Base-by-base conservation (phyloP, 1,140 invertebrate genomes). In the Eurosta solidaginis region DNA sequence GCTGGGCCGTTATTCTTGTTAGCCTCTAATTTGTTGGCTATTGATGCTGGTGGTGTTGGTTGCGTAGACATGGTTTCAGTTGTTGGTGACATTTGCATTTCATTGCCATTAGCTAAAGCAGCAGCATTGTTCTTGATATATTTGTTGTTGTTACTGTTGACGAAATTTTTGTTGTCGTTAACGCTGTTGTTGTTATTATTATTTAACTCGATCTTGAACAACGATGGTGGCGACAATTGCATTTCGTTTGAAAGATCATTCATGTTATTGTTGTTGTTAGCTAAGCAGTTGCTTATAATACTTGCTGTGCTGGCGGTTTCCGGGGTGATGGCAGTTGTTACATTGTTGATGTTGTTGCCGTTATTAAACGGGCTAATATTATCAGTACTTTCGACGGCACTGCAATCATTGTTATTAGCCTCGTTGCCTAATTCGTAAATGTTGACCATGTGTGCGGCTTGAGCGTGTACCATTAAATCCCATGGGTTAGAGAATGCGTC, bases 391-490 rank as follows among this genome's bases (percentile, higher is more conserved):
- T 54, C 49, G 83, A 82, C 47, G 42, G 20, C 76, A 76, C n/a
- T 77, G 77, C 82, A 85, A 78, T 83, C 44, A 78, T 79, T 79
- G 75, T 78, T 76, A 77, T 78, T 80, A 27, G 42, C 81, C 81
- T 88, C 82, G 88, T 87, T 83, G 79, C 92, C 92, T 79, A 94
- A 89, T 88, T 94, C 92, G 88, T 94, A 94, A 82, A 94, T 94
- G 89, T 94, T 94, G 85, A 94, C 90, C 93, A 94, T 94, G 86
- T 94, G 93, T 52, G 93, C 92, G 29, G 93, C 92, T 83, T 94
- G 93, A 78, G 93, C 93, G 85, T 94, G 93, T 20, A 94, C 93
- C 93, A 94, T 94, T 81, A 94, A 88, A 87, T 94, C 93, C 93
- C 93, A 94, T 47, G 93, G 93, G 82, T 91, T 92, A 78, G 90